Base-by-base conservation (phyloP, 2,113 vertebrate genomes). In the Cynoglossus semilaevis region DNA sequence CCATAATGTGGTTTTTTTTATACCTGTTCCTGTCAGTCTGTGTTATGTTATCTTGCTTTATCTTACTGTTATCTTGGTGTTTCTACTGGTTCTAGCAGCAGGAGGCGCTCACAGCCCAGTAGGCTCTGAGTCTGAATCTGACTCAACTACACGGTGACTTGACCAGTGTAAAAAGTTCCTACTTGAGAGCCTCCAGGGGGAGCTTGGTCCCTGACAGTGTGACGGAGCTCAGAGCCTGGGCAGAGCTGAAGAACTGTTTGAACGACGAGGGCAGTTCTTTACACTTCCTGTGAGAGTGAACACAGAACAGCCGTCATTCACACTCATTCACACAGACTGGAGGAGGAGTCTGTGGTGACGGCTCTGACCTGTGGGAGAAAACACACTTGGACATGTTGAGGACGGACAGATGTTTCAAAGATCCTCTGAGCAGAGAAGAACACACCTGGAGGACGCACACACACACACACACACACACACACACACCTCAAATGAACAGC, bases 151-250 rank as follows among this genome's bases (percentile, higher is more conserved):
- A n/a, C n/a, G n/a, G n/a, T n/a, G n/a, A n/a, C n/a, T n/a, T n/a
- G n/a, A n/a, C n/a, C n/a, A n/a, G 22, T 29, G 22, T 29, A 4
- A 29, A 29, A 2, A 6, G 15, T 43, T 17, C 94, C 94, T 89
- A 98, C 97, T 99, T 99, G 19, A 99, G 88, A n/a, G 94, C 95
- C 66, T 99, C 97, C 15, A 92, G 86, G 46, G 95, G 90, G 11
- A 99, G 91, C 72, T 81, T 93, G 58, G 96, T 98, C 74, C 95
- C 96, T 0, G 96, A 97, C 77, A 99, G 87, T 63, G 88, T 93
- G 85, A 99, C 93, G 9, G 89, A 92, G 51, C 67, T 91, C 86
- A 99, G 91, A 63, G 94, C 88, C 87, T 91, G 77, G 19, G 94
- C 91, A 11, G 88, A 90, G 88, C 94, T 96, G 85, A 99, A 98